phyloP scores from a whole-genome alignment of 1,140 invertebrate genomes.

The Pseudomyrmex sp. region DNA sequence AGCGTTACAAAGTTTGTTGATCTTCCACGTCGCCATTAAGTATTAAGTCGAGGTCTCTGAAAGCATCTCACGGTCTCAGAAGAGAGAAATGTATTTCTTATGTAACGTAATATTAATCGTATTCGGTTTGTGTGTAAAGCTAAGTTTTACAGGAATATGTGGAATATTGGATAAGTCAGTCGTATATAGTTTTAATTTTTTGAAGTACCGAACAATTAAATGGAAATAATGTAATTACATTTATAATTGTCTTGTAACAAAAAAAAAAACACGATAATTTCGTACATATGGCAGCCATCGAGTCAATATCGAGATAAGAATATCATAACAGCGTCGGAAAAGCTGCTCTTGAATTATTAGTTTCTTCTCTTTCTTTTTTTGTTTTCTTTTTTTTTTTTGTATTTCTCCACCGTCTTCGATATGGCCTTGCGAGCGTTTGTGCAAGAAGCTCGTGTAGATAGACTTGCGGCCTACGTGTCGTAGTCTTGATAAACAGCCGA shows the following conservation, averaged over 20 bases:
- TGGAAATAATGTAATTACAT: neutral
- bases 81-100: constrained; percentile 6
- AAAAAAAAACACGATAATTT: constrained; percentile 24
- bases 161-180: neutral
- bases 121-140: neutral
- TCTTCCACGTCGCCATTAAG: constrained; percentile 25
- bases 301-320: constrained; percentile 34
- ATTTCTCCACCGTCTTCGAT: constrained; percentile 2
- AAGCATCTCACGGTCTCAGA: neutral
- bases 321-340: constrained; percentile 1
- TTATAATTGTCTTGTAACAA: neutral
- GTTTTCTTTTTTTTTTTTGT: neutral
- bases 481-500: constrained; percentile 76
- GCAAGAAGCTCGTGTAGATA: constrained; percentile 60
- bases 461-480: constrained; percentile 66
- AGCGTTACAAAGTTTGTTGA: constrained; percentile 60
- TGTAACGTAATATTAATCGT: constrained; percentile 19
- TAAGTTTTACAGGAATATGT: neutral
- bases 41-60: constrained; percentile 39
- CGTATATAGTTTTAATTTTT: neutral
- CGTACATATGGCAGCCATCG: constrained; percentile 34
- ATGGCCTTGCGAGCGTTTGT: constrained; percentile 56
- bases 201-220: constrained; percentile 15
- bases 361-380: constrained; percentile 10
- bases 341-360: constrained; percentile 48